Evolutionary conservation across 2,797 vertebrate genomes (phyloP).

Genomic region (Choloepus didactylus): DNA sequence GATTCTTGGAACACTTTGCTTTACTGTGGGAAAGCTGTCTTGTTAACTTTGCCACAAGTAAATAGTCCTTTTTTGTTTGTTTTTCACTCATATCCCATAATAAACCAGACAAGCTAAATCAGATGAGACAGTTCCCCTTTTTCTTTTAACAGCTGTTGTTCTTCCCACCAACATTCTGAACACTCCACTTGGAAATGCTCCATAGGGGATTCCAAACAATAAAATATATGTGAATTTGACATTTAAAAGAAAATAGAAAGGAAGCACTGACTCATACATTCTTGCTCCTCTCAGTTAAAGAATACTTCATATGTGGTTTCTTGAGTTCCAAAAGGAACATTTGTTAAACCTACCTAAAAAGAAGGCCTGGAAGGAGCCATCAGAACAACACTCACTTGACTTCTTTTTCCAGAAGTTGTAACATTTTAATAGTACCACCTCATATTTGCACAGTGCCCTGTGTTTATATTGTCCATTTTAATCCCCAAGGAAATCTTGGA

Average conservation of each 20-base stretch:
- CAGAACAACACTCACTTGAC: neutral
- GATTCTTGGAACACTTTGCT: neutral
- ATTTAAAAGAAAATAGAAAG: constrained; percentile 1
- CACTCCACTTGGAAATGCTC: neutral
- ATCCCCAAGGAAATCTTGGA: neutral
- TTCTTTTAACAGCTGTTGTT: constrained; percentile 5
- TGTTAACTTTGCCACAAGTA: constrained; percentile 4
- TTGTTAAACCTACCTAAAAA: neutral
- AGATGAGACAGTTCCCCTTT: neutral
- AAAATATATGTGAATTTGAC: neutral
- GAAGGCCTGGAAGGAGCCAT: neutral
- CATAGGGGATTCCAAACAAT: neutral
- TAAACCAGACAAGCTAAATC: neutral
- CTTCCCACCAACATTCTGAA: neutral
- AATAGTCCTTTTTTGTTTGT: neutral
- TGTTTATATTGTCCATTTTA: neutral
- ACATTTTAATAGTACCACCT: neutral
- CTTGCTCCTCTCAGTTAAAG: neutral
- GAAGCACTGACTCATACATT: neutral
- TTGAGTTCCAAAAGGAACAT: neutral
- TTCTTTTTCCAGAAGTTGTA: neutral
- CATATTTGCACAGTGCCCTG: neutral
- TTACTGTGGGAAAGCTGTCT: neutral
- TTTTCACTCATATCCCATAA: neutral
- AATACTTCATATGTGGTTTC: neutral